Evolutionary conservation across 1,140 invertebrate species (phyloP), one percentile per base, ranked within the genome.

Genomic region (Sycobia sp.): DNA sequence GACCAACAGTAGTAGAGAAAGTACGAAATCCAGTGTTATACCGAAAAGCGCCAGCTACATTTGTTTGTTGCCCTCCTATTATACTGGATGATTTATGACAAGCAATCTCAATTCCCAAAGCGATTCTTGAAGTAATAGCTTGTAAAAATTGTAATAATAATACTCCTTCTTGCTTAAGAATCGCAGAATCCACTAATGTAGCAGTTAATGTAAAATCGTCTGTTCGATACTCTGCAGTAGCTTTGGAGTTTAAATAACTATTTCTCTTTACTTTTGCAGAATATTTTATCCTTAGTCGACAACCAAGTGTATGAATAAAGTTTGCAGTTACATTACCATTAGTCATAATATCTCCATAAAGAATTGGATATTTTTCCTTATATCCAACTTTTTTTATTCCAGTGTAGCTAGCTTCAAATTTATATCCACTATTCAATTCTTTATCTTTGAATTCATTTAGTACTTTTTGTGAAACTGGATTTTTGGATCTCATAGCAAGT

Each of bases 321-420:
- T 89, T 89, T 22, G 90, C 90, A 69, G 87, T 89, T 22, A 93
- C 73, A 71, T 92, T 90, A 16, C 92, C 93, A 72, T 82, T 85
- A 1, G 89, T 85, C 75, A 90, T 90, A 32, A 92, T 87, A 60
- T 92, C 90, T 9, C 91, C 92, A 4, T 87, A 73, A 3, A 93
- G 70, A 14, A 92, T 78, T 14, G 92, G 91, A 76, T 87, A 93
- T n/a, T 84, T 85, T 82, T 93, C 87, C 4, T 73, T 75, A 10
- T 76, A 74, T 7, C 74, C 78, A n/a, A 83, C 73, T 66, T 74
- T 74, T 66, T 88, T 84, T 0, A 77, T 82, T 1, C 92, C 92
- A 7, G 90, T 84, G 77, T 91, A 94, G 20, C 87, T 92, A n/a
- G 88, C 87, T 32, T 91, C 91, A 80, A 94, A 93, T 68, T 88